Evolutionary conservation across 2,113 vertebrate species (phyloP), one percentile per base, ranked within the genome.

Genomic region (Odocoileus hemionus): DNA sequence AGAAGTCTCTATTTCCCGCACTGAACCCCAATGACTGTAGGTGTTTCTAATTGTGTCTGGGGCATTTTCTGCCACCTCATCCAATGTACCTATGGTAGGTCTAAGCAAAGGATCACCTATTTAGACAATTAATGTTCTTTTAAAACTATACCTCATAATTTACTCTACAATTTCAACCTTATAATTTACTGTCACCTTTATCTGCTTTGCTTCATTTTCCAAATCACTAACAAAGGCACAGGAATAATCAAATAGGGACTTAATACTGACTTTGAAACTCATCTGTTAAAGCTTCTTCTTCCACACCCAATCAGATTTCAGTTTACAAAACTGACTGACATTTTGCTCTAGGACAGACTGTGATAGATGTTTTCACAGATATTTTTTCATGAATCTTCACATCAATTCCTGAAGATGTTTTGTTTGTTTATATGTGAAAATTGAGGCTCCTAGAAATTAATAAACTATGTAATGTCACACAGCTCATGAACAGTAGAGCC

Each of bases 191-290:
- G 19, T 90, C 55, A 90, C 16, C 19, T 97, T 96, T 86, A 55
- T 67, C 55, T 92, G 83, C 36, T 80, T 82, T 54, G 28, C 28
- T 80, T 89, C 67, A 76, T 87, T 89, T 74, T 87, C 45, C 28
- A 90, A 97, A 76, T 87, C 17, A 86, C 50, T 88, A 86, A 67
- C 55, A 86, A 95, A 54, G 30, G 43, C 25, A 90, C 93, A 89
- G 5, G 30, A 93, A 54, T 43, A 89, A 88, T 80, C 12, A 78
- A 89, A 89, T 39, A 19, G 88, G 21, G 33, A 50, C 50, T 95
- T 86, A 80, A 23, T 36, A 17, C 21, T 43, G 14, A 79, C 47
- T 86, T 91, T 64, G 8, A 96, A 67, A 57, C 57, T 11, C 52
- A 80, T 61, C 80, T 78, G 36, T 28, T 17, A 64, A 84, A 55